Percentiles rank a stretch among this genome's conserved stretches.
Evolutionary conservation across 2,113 vertebrate species (phyloP).

Genomic region (Brachypodius melanocephalos): DNA sequence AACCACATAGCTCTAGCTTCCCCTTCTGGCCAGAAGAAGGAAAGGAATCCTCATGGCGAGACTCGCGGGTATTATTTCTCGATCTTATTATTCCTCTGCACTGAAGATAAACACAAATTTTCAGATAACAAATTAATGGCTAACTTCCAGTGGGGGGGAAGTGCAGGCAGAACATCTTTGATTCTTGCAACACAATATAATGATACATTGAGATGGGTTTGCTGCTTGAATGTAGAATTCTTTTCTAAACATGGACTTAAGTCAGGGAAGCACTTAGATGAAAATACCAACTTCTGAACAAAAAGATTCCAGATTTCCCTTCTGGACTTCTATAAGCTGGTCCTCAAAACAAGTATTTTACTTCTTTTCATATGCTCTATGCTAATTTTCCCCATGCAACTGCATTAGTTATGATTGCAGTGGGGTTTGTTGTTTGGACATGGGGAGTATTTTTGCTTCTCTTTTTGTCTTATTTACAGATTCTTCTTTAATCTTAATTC

Average conservation of each 20-base stretch:
- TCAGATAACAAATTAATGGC: background rate
- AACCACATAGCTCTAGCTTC: background rate
- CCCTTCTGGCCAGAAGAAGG: conserved; percentile 38
- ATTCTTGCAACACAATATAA: background rate
- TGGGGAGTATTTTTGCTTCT: background rate
- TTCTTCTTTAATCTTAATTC: background rate
- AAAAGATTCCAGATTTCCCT: background rate
- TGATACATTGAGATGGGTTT: background rate
- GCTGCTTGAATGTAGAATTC: background rate
- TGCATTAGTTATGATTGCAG: background rate
- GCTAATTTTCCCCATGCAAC: background rate
- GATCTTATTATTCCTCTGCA: background rate
- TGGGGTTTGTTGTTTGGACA: background rate
- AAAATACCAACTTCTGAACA: background rate
- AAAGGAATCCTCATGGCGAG: background rate
- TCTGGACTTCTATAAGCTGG: background rate
- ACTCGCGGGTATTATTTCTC: background rate
- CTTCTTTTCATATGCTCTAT: background rate
- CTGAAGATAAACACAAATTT: background rate
- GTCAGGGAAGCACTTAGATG: background rate
- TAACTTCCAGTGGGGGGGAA: background rate
- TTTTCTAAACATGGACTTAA: background rate
- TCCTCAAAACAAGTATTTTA: background rate
- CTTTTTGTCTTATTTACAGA: background rate
- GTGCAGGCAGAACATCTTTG: background rate